Percentiles rank a stretch among this genome's conserved stretches.
Conservation (phyloP, 2,113 vertebrate genomes). For the Lagopus leucura region DNA sequence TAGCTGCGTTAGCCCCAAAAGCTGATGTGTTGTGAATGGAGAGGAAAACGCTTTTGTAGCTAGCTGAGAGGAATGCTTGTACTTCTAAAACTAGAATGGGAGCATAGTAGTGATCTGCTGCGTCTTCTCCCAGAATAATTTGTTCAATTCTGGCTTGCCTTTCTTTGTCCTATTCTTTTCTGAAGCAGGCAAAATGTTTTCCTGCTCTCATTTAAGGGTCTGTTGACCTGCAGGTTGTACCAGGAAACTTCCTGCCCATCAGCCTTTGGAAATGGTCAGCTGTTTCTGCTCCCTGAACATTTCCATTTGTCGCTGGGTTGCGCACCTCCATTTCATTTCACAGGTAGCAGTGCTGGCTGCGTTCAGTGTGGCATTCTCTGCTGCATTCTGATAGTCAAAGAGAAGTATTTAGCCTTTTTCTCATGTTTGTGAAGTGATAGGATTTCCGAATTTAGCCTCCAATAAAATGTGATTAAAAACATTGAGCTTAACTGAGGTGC, state of each 20-base stretch:
- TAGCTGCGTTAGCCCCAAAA: neutral
- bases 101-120: neutral
- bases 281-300: neutral
- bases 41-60: neutral
- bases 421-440: neutral
- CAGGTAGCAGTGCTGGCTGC: neutral
- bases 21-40: neutral
- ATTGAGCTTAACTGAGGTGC: neutral
- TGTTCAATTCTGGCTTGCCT: neutral
- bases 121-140: neutral
- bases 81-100: neutral
- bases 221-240: neutral
- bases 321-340: conserved; percentile 33
- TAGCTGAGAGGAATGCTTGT: neutral
- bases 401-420: neutral
- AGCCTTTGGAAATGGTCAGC: neutral
- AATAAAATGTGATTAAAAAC: conserved; percentile 31
- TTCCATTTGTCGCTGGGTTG: neutral
- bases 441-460: neutral
- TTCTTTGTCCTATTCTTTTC: neutral
- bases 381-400: neutral
- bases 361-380: neutral
- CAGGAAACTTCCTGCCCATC: neutral
- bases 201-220: neutral
- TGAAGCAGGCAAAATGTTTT: neutral